A percentile compares a stretch with the other conserved stretches of the same genome.
Evolutionary conservation across 2,113 vertebrate species (phyloP).

Genomic region (Cyprinodon brontotheroides): DNA sequence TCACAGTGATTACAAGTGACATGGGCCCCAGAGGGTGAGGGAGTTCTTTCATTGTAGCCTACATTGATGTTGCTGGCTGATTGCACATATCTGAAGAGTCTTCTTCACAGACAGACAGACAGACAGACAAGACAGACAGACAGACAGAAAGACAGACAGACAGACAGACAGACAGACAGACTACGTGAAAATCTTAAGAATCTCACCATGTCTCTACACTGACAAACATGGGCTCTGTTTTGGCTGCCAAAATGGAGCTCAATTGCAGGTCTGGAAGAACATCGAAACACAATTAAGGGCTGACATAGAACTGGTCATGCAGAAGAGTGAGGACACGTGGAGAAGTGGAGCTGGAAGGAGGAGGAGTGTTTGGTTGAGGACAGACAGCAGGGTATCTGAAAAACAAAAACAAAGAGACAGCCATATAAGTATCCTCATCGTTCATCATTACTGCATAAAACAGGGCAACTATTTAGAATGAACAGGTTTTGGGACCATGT

Average conservation of each 20-base stretch:
- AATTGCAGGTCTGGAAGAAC: slow-evolving; percentile 86
- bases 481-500: not conserved
- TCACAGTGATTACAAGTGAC: slow-evolving; percentile 88
- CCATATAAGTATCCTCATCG: slow-evolving; percentile 42
- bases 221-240: slow-evolving; percentile 93
- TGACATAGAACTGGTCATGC: slow-evolving; percentile 84
- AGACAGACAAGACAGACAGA: slow-evolving; percentile 35
- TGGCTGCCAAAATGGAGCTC: slow-evolving; percentile 88
- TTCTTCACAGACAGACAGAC: slow-evolving; percentile 31
- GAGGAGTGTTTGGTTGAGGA: slow-evolving; percentile 34
- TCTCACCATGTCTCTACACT: slow-evolving; percentile 71
- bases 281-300: slow-evolving; percentile 94
- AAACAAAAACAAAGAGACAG: slow-evolving; percentile 23
- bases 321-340: slow-evolving; percentile 81
- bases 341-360: slow-evolving; percentile 34
- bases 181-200: slow-evolving; percentile 9
- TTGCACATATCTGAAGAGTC: slow-evolving; percentile 74
- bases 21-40: slow-evolving; percentile 77
- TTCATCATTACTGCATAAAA: slow-evolving; percentile 4
- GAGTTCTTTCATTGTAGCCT: slow-evolving; percentile 72
- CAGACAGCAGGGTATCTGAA: slow-evolving; percentile 23
- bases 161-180: slow-evolving; percentile 25
- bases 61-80: slow-evolving; percentile 65
- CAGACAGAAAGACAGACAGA: slow-evolving; percentile 36
- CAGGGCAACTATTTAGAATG: not conserved